Evolutionary conservation across 2,888 invertebrate genomes (phyloP).

Genomic region (Synergus laeviventris): DNA sequence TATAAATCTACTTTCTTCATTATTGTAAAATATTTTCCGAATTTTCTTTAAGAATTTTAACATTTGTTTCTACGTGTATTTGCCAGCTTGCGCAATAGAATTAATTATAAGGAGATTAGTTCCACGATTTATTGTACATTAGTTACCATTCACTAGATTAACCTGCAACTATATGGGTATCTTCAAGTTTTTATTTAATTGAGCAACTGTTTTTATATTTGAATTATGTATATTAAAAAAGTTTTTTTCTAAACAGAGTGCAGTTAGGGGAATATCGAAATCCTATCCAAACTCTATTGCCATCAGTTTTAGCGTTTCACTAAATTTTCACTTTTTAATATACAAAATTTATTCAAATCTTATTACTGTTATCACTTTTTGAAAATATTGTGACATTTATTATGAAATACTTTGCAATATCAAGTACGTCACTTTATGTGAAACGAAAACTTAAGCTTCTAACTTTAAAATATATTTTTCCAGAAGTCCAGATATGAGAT

Average conservation of each 20-base stretch:
- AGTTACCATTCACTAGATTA: constrained; percentile 23
- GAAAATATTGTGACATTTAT: neutral
- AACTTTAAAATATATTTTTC: neutral
- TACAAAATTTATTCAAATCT: too few relatives aligned
- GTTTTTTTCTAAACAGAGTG: constrained; percentile 47
- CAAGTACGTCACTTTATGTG: neutral
- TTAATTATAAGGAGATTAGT: neutral
- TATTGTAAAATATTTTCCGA: neutral
- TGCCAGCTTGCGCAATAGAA: neutral
- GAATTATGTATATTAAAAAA: constrained; percentile 62
- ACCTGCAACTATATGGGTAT: constrained; percentile 16
- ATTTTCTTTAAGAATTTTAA: neutral
- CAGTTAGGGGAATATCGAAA: neutral
- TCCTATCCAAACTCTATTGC: neutral
- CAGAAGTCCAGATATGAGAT: constrained; percentile 4
- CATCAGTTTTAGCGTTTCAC: neutral
- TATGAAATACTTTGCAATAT: neutral
- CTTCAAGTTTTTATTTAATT: constrained; percentile 22
- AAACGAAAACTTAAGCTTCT: neutral
- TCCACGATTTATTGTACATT: constrained; percentile 47
- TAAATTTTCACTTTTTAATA: too few relatives aligned
- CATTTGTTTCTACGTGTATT: neutral
- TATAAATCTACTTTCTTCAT: neutral
- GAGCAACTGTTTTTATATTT: constrained; percentile 55
- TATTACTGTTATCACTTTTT: too few relatives aligned